Base-by-base conservation (phyloP, 2,797 vertebrate species). In the Eulemur mongoz region DNA sequence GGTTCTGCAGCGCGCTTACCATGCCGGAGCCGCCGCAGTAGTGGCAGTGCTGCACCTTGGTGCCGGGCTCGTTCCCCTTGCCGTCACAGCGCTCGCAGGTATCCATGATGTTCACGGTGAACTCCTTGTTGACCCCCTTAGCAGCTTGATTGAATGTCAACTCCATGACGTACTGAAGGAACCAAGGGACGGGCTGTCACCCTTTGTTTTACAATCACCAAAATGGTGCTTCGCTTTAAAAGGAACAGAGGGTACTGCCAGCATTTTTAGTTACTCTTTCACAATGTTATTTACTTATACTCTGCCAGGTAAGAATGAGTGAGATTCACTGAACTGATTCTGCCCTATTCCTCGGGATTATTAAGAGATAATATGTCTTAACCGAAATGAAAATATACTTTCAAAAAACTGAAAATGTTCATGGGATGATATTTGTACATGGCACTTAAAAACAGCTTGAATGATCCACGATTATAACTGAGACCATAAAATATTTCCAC, bases 121-220 rank as follows among this genome's bases (percentile, higher is more conserved):
- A 99, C 98, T 99, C 99, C 98, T 99, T 99, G 98, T 99, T 99
- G 85, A 99, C 99, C 0, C 99, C 99, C 98, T 99, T 99, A 43
- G 99, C 99, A 22, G 99, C 99, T 93, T 99, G 99, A 80, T 97
- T 99, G 98, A 99, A 99, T 0, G 99, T 99, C 98, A 99, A 98
- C 75, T 99, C 99, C 99, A 99, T 99, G 95, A 99, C 98, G 81
- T 99, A 99, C 99, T 99, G 98, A 22, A 93, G 67, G 87, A 17
- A 97, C 4, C 48, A 90, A 95, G 86, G 95, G 35, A 96, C 2
- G 0, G 30, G 17, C 59, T 48, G 67, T 97, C 38, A 95, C 5
- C 5, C 35, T 82, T 72, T 43, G 81, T 54, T 54, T 57, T 2
- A 32, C 45, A 43, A 35, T 25, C 6, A 84, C 38, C 57, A 80